Base-by-base conservation (phyloP, 2,797 vertebrate species). In the Sebastes reedi region DNA sequence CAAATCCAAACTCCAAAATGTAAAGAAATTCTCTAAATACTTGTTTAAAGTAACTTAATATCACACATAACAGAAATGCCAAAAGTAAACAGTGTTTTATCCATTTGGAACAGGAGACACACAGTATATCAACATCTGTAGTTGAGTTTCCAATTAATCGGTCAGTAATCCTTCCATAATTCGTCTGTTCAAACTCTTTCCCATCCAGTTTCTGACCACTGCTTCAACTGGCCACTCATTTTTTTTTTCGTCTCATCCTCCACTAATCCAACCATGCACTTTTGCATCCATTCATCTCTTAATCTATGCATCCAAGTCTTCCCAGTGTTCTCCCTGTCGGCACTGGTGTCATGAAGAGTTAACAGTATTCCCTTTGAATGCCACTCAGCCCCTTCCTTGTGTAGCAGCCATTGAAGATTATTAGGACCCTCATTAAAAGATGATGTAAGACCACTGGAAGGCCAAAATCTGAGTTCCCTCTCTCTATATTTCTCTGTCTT, bases 401-500 rank as follows among this genome's bases (percentile, higher is more conserved):
- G 52, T 46, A 71, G 67, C 79, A 85, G 75, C 77, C 80, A 85
- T 8, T 89, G 83, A 81, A 86, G 84, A 85, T 88, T 73, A 91
- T 88, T 84, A 87, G 78, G 56, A 34, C 36, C 77, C 86, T 93
- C 88, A 88, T 93, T 90, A 93, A 90, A 89, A 88, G 78, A 92
- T 88, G 87, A 92, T 86, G 79, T 89, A 81, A 87, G 75, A 91
- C 77, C 67, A 72, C 68, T 87, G 75, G 85, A 88, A 72, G 88
- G 75, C 86, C 80, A 69, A 32, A 39, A 70, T 76, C 74, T 80
- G 65, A 78, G 16, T 82, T 82, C 61, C 27, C n/a, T 46, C 46
- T 62, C 55, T 60, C 20, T 81, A 24, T 62, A 39, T 78, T 58
- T 75, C 67, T 70, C 67, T 39, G 54, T 14, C 80, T 58, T 60